Evolutionary conservation across 2,797 vertebrate species (phyloP), one percentile per base, ranked within the genome.

Genomic region (Poecile montanus): DNA sequence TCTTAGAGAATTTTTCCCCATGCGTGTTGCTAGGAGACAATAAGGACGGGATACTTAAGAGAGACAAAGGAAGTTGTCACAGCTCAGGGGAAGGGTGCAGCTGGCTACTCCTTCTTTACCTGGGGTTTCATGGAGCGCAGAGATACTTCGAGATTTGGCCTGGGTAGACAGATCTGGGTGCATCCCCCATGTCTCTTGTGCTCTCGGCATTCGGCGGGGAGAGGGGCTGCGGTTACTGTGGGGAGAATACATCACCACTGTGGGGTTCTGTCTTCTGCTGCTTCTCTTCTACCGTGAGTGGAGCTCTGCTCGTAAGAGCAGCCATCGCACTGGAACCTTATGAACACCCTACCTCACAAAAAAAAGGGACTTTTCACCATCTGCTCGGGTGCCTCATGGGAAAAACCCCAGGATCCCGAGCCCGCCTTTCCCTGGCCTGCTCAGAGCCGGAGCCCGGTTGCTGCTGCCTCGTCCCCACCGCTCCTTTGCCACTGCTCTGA

Each of bases 401-500:
- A 36, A 78, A 45, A 30, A 16, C 3, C 7, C 13, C 21, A 20
- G 40, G 16, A 19, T 23, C 50, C 26, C 0, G 5, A 34, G 25
- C 9, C 5, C 2, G 2, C 16, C 25, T 23, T 13, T 29, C 20
- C 25, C 19, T 15, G 32, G 4, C 30, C 48, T 34, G 30, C 30
- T 34, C 38, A 13, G 42, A 42, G 16, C 42, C 11, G 3, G 9
- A 53, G 19, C 11, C 1, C 1, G 30, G 58, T 16, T 1, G 2
- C 23, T 3, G 36, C 36, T 21, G 36, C 23, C 14, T 9, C 3
- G 1, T 16, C 23, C 11, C 14, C 2, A 2, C 14, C 6, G 2
- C 47, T 18, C 11, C 73, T 51, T 11, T 6, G 8, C 36, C 47
- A 3, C 36, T 14, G 36, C 58, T 51, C 36, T 0, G 7, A 62